Base-by-base conservation (phyloP, 2,888 invertebrate species). In the Daptonema setosum region DNA sequence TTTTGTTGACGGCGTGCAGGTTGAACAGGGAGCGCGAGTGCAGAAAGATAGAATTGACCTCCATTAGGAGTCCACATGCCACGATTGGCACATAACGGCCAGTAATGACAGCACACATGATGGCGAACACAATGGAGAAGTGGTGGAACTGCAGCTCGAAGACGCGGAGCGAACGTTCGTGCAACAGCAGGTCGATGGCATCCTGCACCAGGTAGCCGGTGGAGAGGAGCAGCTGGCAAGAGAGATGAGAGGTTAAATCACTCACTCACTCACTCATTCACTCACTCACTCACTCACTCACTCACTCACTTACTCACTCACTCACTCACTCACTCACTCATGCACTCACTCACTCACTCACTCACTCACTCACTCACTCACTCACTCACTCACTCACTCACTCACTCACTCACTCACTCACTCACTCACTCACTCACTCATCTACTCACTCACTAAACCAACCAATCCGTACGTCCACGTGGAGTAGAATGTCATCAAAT, bases 121-220 rank as follows among this genome's bases (percentile, higher is more conserved):
- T 67, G 0, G 63, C 68, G 1, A 63, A 58, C 30, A 68, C 57
- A 3, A 68, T 67, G 54, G 67, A 61, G 28, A 67, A 60, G 56
- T 68, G 68, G 57, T 68, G 68, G 61, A 68, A 68, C 51, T 68
- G 62, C 17, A 68, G 62, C 54, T 68, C 68, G 54, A 68, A 61
- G 29, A 68, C 67, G 26, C 68, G 61, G 2, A 62, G 62, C 1
- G 65, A 65, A 28, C 68, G 63, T 57, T 68, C 68, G 55, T 68
- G 68, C 56, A 65, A 61, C n/a, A 68, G 60, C 28, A 68, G 59
- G 59, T 68, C 66, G 50, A 67, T 48, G 25, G 68, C 61, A 56
- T 68, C 68, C 58, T 68, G 67, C 8, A 67, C 54, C 8, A 68
- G 59, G 57, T 68, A 68, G 28, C 68, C 68, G 17, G 63, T 62